phyloP scores from a whole-genome alignment of 2,888 invertebrate species.

The Tanytarsus gracilentus region DNA sequence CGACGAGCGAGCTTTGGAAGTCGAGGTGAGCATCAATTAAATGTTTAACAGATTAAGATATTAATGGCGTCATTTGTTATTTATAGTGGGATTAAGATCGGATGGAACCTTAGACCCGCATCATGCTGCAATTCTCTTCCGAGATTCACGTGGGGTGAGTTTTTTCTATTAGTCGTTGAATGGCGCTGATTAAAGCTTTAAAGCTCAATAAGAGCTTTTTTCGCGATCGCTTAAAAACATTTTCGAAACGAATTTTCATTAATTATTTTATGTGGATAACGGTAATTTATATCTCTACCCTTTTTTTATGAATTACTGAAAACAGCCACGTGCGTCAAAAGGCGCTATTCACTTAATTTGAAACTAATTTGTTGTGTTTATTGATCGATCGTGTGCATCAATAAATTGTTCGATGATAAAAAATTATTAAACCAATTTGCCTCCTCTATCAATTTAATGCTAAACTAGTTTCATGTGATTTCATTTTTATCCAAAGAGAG shows the following conservation, averaged over 20 bases:
- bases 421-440: too few species aligned
- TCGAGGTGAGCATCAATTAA: slow-evolving; percentile 32
- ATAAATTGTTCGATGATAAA: too few species aligned
- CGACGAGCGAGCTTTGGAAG: slow-evolving; percentile 68
- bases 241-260: background rate
- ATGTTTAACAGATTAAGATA: background rate
- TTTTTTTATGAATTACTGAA: too few species aligned
- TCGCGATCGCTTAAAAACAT: background rate
- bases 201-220: background rate
- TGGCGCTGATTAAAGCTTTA: background rate
- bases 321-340: too few species aligned
- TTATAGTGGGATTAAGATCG: slow-evolving; percentile 38
- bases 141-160: slow-evolving; percentile 89
- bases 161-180: background rate
- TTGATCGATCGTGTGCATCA: too few species aligned
- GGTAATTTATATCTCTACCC: too few species aligned
- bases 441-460: too few species aligned
- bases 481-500: too few species aligned
- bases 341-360: too few species aligned
- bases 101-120: slow-evolving; percentile 78
- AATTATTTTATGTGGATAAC: too few species aligned
- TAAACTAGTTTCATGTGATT: background rate
- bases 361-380: too few species aligned
- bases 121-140: slow-evolving; percentile 82
- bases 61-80: background rate